Conservation (phyloP, 2,888 invertebrate genomes). For the Macrosiphum euphorbiae region DNA sequence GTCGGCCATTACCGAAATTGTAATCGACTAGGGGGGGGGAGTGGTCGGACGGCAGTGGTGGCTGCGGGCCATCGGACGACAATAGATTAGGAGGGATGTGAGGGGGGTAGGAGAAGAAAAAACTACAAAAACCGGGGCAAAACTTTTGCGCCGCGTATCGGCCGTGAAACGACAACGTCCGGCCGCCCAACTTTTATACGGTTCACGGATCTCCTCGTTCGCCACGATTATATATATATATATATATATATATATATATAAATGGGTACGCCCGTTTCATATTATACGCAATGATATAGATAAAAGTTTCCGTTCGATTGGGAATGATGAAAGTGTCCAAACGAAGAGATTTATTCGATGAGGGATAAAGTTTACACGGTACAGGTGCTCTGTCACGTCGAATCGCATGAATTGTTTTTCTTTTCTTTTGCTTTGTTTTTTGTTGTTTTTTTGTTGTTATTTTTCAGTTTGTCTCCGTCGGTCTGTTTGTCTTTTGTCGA, state of each 20-base stretch:
- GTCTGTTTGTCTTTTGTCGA: conserved; percentile 55
- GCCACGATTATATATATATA: background rate
- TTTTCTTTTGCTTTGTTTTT: conserved; percentile 21
- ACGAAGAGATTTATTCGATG: conserved; percentile 56
- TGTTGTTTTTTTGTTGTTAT: background rate
- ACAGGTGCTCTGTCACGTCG: conserved; percentile 62
- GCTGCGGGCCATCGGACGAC: background rate
- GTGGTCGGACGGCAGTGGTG: background rate
- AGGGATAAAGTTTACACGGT: conserved; percentile 55
- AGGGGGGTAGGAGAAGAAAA: background rate
- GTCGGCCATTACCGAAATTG: conserved; percentile 60
- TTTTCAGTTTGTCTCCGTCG: conserved; percentile 3
- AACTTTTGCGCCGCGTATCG: conserved; percentile 58
- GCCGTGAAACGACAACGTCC: conserved; percentile 54
- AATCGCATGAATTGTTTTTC: conserved; percentile 48
- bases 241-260: background rate
- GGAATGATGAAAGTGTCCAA: conserved; percentile 61
- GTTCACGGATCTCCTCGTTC: conserved; percentile 14
- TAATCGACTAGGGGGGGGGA: conserved; percentile 52
- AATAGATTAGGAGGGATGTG: too few relatives aligned
- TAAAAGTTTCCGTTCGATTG: conserved; percentile 60
- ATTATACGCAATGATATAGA: conserved; percentile 55
- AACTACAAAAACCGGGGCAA: background rate
- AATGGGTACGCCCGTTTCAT: background rate
- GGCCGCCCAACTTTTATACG: conserved; percentile 49